Evolutionary conservation across 2,797 vertebrate genomes (phyloP), one percentile per base, ranked within the genome.

Genomic region (Oryzias dopingdopingensis): DNA sequence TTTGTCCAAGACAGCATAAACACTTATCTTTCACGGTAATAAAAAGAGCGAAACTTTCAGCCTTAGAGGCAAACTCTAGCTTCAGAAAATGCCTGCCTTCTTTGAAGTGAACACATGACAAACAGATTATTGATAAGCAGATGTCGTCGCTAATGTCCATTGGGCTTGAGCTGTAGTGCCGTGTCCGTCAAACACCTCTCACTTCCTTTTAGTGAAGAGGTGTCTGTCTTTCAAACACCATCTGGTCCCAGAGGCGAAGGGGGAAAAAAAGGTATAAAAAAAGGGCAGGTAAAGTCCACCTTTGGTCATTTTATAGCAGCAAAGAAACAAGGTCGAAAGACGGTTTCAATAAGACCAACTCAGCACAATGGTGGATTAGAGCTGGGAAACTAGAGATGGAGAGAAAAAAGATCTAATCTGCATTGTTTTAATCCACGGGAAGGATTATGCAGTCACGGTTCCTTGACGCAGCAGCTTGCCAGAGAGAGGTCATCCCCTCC

Each of bases 81-180:
- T 26, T 29, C 49, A 81, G 69, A 81, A 75, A 82, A 83, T 37
- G 32, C 26, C 32, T 32, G 29, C 52, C 1, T 5, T 32, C 56
- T 55, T 42, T 1, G 0, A n/a, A 52, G 54, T 42, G 0, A 56
- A 60, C 46, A 57, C 67, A 74, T 87, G 79, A 87, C 78, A 79
- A 86, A 88, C 80, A 76, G 81, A 62, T 80, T 86, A 89, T 88
- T 84, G 86, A 88, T 87, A 72, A 76, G 79, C 84, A 86, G 84
- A 88, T 81, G 85, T 77, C 68, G 10, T 12, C 3, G 53, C 65
- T 81, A 83, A 84, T 72, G 71, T 78, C 45, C 58, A 52, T 48
- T 65, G 4, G 2, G 56, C 57, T 59, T 17, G 68, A 84, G 81
- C 72, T 81, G 83, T 64, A 70, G 55, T 3, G 32, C 52, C 26